Percentiles rank a stretch among this genome's conserved stretches.
Evolutionary conservation across 2,797 vertebrate genomes (phyloP).

Genomic region (Scolopax bukidnonensis): DNA sequence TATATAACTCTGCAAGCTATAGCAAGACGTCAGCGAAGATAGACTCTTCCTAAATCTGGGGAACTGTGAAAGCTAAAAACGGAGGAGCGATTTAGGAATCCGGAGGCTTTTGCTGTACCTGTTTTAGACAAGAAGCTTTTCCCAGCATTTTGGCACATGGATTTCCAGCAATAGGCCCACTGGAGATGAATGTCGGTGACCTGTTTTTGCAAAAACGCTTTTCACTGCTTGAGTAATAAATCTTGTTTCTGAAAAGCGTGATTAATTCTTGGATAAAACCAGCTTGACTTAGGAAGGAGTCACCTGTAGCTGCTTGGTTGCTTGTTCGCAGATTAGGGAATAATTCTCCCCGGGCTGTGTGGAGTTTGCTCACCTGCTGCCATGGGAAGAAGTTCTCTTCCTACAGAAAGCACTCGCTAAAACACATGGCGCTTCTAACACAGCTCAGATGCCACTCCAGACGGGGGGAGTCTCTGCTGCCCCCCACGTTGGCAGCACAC

Average conservation of each 20-base stretch:
- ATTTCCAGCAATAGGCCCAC: background rate
- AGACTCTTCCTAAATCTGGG: background rate
- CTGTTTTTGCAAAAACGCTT: background rate
- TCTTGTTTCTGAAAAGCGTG: background rate
- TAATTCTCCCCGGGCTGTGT: rapidly evolving
- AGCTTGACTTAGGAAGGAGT: background rate
- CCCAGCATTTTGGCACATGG: rapidly evolving
- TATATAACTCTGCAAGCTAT: rapidly evolving
- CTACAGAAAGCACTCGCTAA: background rate
- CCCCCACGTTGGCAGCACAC: background rate
- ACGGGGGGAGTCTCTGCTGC: background rate
- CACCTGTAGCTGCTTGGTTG: background rate
- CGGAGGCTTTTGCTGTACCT: rapidly evolving
- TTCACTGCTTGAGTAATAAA: background rate
- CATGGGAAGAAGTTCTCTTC: background rate
- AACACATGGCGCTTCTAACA: rapidly evolving
- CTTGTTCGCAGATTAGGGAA: background rate
- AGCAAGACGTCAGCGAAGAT: background rate
- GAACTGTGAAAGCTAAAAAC: background rate
- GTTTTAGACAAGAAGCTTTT: background rate
- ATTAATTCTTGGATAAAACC: background rate
- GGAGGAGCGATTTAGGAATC: background rate
- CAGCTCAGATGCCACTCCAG: background rate
- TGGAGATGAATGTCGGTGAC: rapidly evolving
- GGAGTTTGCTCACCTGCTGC: background rate